Conservation (phyloP, 1,140 invertebrate genomes). For the Euwallacea fornicatus region DNA sequence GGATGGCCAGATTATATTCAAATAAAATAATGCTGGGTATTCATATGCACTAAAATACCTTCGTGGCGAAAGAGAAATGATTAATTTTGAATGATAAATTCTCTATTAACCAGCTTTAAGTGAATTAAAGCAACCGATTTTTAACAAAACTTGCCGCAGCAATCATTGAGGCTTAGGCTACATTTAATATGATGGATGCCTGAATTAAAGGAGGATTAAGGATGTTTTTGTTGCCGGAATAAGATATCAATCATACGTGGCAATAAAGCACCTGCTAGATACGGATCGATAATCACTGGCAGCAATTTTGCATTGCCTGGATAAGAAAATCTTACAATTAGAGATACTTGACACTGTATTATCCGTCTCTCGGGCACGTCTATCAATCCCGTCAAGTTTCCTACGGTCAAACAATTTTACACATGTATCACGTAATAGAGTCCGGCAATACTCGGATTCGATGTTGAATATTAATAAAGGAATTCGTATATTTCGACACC, state of each 20-base stretch:
- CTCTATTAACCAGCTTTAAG: no score
- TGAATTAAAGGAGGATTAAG: conserved; percentile 4
- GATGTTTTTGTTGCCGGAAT: background rate
- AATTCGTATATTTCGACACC: background rate
- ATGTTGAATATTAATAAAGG: background rate
- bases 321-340: background rate
- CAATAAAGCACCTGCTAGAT: conserved; percentile 12
- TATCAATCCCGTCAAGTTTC: no score
- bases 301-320: background rate
- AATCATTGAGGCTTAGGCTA: conserved; percentile 4
- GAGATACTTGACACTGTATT: no score
- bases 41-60: no score
- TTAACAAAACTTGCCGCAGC: background rate
- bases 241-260: conserved; percentile 11
- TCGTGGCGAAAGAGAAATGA: no score
- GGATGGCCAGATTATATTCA: background rate
- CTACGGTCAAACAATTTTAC: no score
- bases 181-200: conserved; percentile 6
- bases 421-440: no score
- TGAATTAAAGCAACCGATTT: no score
- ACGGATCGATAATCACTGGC: conserved; percentile 4
- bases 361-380: no score
- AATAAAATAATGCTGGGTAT: background rate
- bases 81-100: no score
- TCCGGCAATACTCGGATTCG: background rate